These are phyloP conservation scores for Gnathonemus longibarbis DNA, from an alignment of 2,113 vertebrate genomes.

Conservation along the genomic window DNA sequence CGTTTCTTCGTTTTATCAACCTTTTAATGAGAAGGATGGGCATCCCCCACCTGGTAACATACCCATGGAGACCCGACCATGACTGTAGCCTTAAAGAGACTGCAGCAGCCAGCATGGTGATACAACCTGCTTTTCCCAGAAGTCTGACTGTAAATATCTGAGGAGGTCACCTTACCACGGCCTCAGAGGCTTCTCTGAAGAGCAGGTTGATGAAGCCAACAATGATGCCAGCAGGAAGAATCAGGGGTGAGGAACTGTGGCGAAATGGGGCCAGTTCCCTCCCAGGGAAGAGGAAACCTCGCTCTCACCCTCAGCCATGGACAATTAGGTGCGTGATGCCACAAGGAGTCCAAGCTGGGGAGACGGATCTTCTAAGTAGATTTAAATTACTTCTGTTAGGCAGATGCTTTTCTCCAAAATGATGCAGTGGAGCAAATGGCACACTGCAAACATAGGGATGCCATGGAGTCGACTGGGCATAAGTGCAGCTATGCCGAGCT, in stretches of 20 bases:
- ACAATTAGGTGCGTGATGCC: neutral
- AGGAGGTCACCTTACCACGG: neutral
- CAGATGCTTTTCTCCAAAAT: no score
- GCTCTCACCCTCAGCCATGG: neutral
- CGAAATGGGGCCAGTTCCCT: neutral
- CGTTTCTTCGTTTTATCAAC: neutral
- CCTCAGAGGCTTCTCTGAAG: neutral
- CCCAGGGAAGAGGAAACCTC: neutral
- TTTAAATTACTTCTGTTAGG: neutral
- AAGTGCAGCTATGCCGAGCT: no score
- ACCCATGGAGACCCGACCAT: neutral
- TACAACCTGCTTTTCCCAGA: neutral
- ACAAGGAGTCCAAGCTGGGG: neutral
- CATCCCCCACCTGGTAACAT: neutral
- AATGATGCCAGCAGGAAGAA: neutral
- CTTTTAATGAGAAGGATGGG: neutral
- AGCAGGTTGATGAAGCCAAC: neutral
- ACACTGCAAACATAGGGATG: no score
- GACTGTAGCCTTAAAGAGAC: neutral
- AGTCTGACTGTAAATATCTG: neutral
- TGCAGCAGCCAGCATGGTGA: neutral
- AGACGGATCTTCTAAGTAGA: neutral
- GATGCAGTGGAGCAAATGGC: no score
- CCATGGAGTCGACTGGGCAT: no score
- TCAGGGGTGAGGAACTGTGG: neutral